Base-by-base conservation (phyloP, 2,888 invertebrate species). In the Graphium colonna region DNA sequence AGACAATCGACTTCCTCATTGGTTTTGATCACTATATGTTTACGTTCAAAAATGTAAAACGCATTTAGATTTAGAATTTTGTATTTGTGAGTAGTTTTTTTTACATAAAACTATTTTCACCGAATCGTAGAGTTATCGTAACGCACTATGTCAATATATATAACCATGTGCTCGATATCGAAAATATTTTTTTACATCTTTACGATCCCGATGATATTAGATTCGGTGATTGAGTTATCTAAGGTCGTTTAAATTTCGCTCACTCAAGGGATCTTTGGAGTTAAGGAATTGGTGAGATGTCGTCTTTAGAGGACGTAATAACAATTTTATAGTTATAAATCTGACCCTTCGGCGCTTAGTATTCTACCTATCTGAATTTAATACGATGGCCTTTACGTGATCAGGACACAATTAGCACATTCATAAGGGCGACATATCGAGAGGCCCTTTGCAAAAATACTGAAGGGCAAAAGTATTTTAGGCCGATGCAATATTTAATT, bases 191-290 rank as follows among this genome's bases (percentile, higher is more conserved):
- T 5, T 10, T 10, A n/a, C 15, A 31, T 7, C 45, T 5, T 21
- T 36, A 33, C 18, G 16, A 42, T 48, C 42, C 43, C 17, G 16
- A 47, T 44, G 42, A 54, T 52, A 38, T n/a, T 55, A 47, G 44
- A 44, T 52, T 31, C 36, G 60, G 51, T 65, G 67, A 69, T 67
- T 62, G 67, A 67, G 66, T 68, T 63, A 60, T 47, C 59, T 33
- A 21, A 55, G 46, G 59, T 58, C 66, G 64, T 64, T 65, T 62
- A 64, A 65, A 67, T 65, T 65, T 65, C 55, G 56, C 59, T 47
- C 55, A 60, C 52, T 56, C 57, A 59, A 57, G 56, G 61, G 56
- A 58, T 52, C 57, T 46, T 52, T 49, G 55, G 56, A 56, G 51
- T 60, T 39, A 49, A 53, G 45, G 49, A 44, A 52, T 54, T 52